Evolutionary conservation across 2,888 invertebrate species (phyloP).

Genomic region (Eupithecia insigniata): DNA sequence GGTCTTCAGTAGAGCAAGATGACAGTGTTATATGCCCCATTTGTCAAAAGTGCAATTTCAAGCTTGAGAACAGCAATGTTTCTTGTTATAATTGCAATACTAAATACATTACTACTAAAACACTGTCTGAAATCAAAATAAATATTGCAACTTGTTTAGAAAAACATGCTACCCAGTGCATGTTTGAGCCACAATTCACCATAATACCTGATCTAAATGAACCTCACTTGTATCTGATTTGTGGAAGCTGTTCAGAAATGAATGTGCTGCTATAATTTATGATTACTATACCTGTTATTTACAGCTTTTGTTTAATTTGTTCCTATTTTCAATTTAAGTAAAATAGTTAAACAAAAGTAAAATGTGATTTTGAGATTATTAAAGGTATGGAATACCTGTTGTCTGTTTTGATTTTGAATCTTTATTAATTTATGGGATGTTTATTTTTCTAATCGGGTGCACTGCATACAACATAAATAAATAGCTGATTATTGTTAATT

Average conservation of each 20-base stretch:
- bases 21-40: constrained; percentile 79
- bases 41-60: constrained; percentile 75
- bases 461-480: too few species aligned
- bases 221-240: constrained; percentile 71
- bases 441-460: background rate
- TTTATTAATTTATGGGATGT: background rate
- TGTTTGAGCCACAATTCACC: constrained; percentile 62
- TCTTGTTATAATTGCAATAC: constrained; percentile 69
- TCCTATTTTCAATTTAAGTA: background rate
- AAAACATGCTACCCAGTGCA: constrained; percentile 62
- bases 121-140: constrained; percentile 61
- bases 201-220: constrained; percentile 62
- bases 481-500: background rate
- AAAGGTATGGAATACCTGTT: background rate
- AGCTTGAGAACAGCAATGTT: constrained; percentile 48
- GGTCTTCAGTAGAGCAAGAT: constrained; percentile 68
- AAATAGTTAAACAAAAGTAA: background rate
- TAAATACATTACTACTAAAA: constrained; percentile 58
- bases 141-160: constrained; percentile 60
- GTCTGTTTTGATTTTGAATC: constrained; percentile 1
- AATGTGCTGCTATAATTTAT: constrained; percentile 44
- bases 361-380: background rate
- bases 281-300: background rate
- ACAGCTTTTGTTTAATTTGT: background rate
- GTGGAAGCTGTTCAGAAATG: constrained; percentile 72